phyloP scores from a whole-genome alignment of 2,888 invertebrate species.

The Noctua pronuba region DNA sequence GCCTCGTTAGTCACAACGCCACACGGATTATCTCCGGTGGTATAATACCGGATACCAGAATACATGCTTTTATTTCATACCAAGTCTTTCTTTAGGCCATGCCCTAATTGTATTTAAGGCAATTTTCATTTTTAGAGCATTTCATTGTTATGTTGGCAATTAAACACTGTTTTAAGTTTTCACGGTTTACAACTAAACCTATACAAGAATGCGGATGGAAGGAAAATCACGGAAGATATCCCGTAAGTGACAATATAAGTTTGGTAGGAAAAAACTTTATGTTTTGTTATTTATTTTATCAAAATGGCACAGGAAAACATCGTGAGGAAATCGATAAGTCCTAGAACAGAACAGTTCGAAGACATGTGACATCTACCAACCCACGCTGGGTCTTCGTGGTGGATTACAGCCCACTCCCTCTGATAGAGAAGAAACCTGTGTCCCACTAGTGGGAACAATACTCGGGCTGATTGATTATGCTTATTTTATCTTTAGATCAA shows the following conservation, averaged over 20 bases:
- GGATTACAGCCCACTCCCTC: not conserved
- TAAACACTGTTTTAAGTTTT: too few species aligned
- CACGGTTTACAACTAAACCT: too few species aligned
- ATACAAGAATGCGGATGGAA: too few species aligned
- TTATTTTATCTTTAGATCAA: slow-evolving; percentile 19
- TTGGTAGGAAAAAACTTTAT: not conserved
- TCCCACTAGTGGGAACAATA: not conserved
- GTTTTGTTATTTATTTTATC: not conserved
- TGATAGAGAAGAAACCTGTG: not conserved
- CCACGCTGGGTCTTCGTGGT: not conserved
- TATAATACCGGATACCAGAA: slow-evolving; percentile 62
- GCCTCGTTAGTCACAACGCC: slow-evolving; percentile 72
- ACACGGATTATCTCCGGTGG: slow-evolving; percentile 64
- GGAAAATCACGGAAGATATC: too few species aligned
- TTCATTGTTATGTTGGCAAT: not conserved
- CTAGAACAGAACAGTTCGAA: not conserved
- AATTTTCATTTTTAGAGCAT: not conserved
- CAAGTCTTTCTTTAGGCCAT: slow-evolving; percentile 17
- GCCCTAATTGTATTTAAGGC: not conserved
- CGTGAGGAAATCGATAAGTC: not conserved
- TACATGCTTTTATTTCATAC: slow-evolving; percentile 39
- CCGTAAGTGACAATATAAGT: too few species aligned
- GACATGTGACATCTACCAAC: not conserved
- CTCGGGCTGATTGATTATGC: not conserved
- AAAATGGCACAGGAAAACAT: not conserved